Percentiles rank a stretch among this genome's conserved stretches.
phyloP scores from a whole-genome alignment of 1,140 invertebrate genomes.

The Macrobrachium nipponense region DNA sequence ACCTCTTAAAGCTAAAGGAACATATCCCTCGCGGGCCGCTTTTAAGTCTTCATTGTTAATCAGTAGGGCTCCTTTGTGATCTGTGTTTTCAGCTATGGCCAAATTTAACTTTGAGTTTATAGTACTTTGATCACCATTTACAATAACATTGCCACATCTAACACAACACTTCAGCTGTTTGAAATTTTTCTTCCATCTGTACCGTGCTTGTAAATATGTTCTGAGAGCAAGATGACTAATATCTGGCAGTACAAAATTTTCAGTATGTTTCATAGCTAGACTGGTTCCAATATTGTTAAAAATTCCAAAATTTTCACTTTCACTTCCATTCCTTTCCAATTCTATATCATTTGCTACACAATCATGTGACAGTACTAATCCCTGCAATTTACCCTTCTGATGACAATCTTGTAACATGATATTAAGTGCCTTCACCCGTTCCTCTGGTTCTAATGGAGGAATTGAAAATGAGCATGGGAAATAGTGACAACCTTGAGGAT shows the following conservation, averaged over 20 bases:
- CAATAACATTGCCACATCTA: constrained; percentile 17
- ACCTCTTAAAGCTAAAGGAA: constrained; percentile 74
- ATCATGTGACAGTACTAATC: too few relatives aligned
- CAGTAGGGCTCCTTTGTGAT: not conserved
- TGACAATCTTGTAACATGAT: constrained; percentile 31
- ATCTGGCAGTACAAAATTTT: constrained; percentile 34
- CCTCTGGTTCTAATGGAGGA: constrained; percentile 52
- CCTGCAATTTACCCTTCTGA: not conserved
- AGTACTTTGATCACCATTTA: constrained; percentile 65
- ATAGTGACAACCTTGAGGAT: constrained; percentile 42
- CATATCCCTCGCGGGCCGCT: constrained; percentile 71
- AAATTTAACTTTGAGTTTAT: constrained; percentile 36
- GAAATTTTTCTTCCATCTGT: constrained; percentile 61
- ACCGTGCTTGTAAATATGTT: constrained; percentile 57
- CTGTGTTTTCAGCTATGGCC: not conserved
- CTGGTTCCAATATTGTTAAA: not conserved
- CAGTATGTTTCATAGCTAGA: not conserved
- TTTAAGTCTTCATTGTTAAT: constrained; percentile 71
- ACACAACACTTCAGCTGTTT: not conserved
- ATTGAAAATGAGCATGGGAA: constrained; percentile 37
- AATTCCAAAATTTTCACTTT: not conserved
- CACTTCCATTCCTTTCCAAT: not conserved
- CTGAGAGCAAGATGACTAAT: constrained; percentile 35
- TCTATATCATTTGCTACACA: not conserved
- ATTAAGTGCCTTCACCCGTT: constrained; percentile 54